Evolutionary conservation across 2,113 vertebrate genomes (phyloP), one percentile per base, ranked within the genome.

Genomic region (Emydura subglobosa): DNA sequence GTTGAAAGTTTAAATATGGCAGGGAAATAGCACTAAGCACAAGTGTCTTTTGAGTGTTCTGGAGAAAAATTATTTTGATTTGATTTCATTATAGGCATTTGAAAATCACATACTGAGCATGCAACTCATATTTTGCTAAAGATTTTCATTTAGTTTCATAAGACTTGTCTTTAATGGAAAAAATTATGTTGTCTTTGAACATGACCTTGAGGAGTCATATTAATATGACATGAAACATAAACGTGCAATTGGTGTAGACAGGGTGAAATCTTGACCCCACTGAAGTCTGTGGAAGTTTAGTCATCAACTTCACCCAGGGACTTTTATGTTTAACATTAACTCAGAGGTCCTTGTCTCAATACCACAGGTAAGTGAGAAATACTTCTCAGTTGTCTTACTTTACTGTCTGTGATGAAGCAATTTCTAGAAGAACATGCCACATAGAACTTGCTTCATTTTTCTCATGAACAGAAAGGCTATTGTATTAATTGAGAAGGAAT

Each of bases 1-100:
- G 82, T 89, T 91, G 79, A 88, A 95, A 95, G 76, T 96, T 94
- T 95, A 94, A 94, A 96, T 95, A 87, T 95, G 88, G 84, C 95
- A 95, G 85, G 86, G 90, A 96, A 97, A 85, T 78, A 94, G 4
- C 54, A 79, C 82, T 93, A 85, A 93, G 44, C 31, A 93, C 84
- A 93, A 97, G n/a, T 91, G 81, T 8, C 94, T 96, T 85, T 90
- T 53, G 89, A 96, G 80, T 53, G 17, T 72, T 92, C 51, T 87
- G 90, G 54, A 96, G 91, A 95, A 96, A 96, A 96, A 53, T 80
- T 12, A 21, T 49, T 91, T 96, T 94, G 90, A 92, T 95, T 44
- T 95, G 87, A 84, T 93, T 94, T 95, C 79, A 84, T 91, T 88
- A 90, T 7, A 89, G 49, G 11, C 49, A 84, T 89, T 93, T 89